A percentile compares a stretch with the other conserved stretches of the same genome.
Evolutionary conservation across 2,797 vertebrate genomes (phyloP).

Genomic region (Chelmon rostratus): DNA sequence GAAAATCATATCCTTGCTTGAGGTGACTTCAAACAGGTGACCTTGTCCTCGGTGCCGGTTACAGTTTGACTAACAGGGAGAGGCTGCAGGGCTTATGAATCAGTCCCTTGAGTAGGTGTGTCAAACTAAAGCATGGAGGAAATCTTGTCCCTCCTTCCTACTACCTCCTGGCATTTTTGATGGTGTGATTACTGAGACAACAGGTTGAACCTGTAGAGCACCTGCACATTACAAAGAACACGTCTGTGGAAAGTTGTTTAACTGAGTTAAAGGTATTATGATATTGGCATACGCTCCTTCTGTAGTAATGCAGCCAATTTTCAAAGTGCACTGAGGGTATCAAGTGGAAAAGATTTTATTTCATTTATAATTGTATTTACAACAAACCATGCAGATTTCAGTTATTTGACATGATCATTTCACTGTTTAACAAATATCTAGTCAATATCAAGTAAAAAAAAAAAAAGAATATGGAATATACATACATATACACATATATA

Average conservation of each 20-base stretch:
- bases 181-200: background rate
- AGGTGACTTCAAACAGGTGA: fast-evolving
- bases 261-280: too few species aligned
- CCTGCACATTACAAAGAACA: background rate
- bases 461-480: background rate
- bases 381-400: slow-evolving; percentile 32
- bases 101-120: slow-evolving; percentile 21
- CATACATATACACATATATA: slow-evolving; percentile 41
- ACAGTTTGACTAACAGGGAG: background rate
- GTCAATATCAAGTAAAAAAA: slow-evolving; percentile 45
- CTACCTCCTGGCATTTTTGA: background rate
- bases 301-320: too few species aligned
- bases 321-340: background rate
- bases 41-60: background rate
- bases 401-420: slow-evolving; percentile 1
- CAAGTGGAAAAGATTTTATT: slow-evolving; percentile 43
- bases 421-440: slow-evolving; percentile 42
- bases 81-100: fast-evolving
- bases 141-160: background rate
- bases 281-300: too few species aligned
- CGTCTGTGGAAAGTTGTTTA: background rate
- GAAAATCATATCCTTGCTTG: slow-evolving; percentile 19
- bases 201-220: background rate
- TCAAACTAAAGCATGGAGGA: background rate
- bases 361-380: slow-evolving; percentile 22